A percentile compares a stretch with the other conserved stretches of the same genome.
Evolutionary conservation across 2,888 invertebrate species (phyloP).

Genomic region (Nephrotoma flavescens): DNA sequence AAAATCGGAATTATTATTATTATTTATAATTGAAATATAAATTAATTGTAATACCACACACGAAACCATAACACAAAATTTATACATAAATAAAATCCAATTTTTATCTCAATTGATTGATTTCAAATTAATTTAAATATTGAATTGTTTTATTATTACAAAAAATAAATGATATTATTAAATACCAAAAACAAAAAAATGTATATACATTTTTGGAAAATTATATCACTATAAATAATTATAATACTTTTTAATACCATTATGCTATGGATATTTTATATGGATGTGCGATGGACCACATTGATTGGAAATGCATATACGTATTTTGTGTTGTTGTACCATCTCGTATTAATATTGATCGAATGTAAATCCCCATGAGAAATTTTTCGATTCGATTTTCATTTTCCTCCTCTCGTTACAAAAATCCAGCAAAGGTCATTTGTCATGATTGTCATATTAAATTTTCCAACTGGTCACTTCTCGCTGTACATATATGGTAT

Average conservation of each 20-base stretch:
- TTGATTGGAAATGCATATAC: not conserved
- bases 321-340: not conserved
- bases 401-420: not conserved
- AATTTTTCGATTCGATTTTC: not conserved
- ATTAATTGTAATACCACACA: not conserved
- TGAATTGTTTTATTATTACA: not conserved
- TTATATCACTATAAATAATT: not conserved
- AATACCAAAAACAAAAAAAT: not conserved
- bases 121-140: not conserved
- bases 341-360: not conserved
- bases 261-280: not conserved
- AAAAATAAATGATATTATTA: not conserved
- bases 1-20: not conserved
- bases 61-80: not conserved
- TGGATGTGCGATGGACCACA: not conserved
- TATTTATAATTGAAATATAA: not conserved
- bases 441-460: not conserved
- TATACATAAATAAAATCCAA: not conserved
- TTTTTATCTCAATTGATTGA: not conserved
- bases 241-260: not conserved
- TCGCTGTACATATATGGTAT: not conserved
- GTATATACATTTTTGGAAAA: not conserved
- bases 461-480: not conserved
- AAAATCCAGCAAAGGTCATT: not conserved
- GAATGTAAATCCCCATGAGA: not conserved